phyloP scores from a whole-genome alignment of 2,797 vertebrate species.

The Dallia pectoralis region DNA sequence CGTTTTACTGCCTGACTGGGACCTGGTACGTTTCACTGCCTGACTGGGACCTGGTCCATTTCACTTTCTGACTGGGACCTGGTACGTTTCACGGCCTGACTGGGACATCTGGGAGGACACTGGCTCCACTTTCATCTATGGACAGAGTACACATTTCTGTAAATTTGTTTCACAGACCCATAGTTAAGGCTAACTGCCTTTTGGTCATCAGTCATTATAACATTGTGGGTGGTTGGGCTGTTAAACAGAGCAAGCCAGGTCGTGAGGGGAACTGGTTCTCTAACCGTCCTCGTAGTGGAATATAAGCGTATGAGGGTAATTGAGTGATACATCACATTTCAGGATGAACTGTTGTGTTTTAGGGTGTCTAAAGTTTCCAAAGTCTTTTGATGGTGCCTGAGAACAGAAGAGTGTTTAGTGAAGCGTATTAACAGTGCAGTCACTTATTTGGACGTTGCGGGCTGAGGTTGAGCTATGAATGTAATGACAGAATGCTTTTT shows the following conservation, averaged over 20 bases:
- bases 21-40: background rate
- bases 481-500: background rate
- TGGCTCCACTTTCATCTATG: background rate
- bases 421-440: background rate
- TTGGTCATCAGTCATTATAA: background rate
- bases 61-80: no score
- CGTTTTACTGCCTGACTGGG: background rate
- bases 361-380: background rate
- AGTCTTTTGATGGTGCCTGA: background rate
- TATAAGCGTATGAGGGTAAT: background rate
- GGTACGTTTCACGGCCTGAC: background rate
- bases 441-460: background rate
- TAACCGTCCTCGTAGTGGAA: background rate
- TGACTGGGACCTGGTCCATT: no score
- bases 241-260: background rate
- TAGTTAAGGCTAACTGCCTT: constrained; percentile 1
- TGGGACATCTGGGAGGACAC: background rate
- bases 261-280: background rate
- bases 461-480: background rate
- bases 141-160: background rate
- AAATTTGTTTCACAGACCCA: background rate
- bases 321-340: background rate
- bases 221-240: background rate
- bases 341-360: background rate
- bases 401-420: background rate